A percentile compares a stretch with the other conserved stretches of the same genome.
Conservation (phyloP, 2,797 vertebrate species). For the Astyanax mexicanus region DNA sequence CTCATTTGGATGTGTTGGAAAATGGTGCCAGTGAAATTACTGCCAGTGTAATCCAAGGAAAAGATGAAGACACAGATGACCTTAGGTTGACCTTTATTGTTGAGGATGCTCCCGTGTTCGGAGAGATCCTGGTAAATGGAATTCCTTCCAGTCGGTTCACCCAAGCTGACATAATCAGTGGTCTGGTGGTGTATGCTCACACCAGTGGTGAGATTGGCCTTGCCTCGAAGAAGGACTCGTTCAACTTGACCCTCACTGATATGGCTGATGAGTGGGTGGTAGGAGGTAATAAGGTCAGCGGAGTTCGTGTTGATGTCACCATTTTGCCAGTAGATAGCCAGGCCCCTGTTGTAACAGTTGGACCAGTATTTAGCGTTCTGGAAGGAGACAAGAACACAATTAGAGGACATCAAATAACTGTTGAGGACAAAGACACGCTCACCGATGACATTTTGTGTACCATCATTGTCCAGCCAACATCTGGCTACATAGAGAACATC, state of each 20-base stretch:
- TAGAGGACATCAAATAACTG: constrained; percentile 79
- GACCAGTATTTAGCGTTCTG: constrained; percentile 81
- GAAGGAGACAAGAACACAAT: constrained; percentile 88
- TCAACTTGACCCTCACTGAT: constrained; percentile 92
- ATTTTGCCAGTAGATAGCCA: constrained; percentile 93
- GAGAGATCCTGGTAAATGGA: constrained; percentile 88
- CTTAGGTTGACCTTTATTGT: constrained; percentile 91
- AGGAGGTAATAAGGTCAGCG: constrained; percentile 83
- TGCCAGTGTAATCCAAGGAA: constrained; percentile 86
- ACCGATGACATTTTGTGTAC: constrained; percentile 92
- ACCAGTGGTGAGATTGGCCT: constrained; percentile 91
- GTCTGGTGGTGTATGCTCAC: constrained; percentile 88
- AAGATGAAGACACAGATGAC: constrained; percentile 85
- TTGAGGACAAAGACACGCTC: constrained; percentile 87
- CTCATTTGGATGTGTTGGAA: constrained; percentile 90
- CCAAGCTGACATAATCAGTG: constrained; percentile 90
- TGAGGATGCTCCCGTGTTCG: constrained; percentile 82
- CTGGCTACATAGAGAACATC: constrained; percentile 93
- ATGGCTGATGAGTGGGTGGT: constrained; percentile 90
- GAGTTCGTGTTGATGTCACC: constrained; percentile 85
- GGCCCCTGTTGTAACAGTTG: constrained; percentile 84
- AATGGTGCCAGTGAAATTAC: constrained; percentile 92
- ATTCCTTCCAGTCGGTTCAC: constrained; percentile 85
- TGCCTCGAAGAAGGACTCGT: constrained; percentile 82
- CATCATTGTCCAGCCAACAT: constrained; percentile 87